These are phyloP conservation scores for Zaprionus obscuricornis DNA, from an alignment of 2,888 invertebrate species.

Conservation along the genomic window DNA sequence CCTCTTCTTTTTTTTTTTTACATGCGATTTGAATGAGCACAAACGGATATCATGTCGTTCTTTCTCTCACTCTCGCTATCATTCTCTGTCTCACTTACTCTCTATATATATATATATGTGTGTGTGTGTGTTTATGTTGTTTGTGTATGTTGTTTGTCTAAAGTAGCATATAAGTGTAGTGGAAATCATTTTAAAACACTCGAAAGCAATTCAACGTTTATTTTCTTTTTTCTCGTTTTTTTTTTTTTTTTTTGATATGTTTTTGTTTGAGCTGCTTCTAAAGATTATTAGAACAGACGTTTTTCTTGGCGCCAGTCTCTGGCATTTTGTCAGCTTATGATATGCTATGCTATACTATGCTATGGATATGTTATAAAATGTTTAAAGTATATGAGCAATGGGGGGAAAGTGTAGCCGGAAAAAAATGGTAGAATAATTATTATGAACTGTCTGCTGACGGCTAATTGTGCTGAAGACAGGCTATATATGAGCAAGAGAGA, in stretches of 20 bases:
- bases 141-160: slow-evolving; percentile 37
- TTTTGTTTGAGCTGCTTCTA: too few species aligned
- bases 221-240: too few species aligned
- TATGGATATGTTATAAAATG: too few species aligned
- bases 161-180: slow-evolving; percentile 63
- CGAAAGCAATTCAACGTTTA: slow-evolving; percentile 47
- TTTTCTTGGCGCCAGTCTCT: slow-evolving; percentile 51
- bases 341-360: too few species aligned
- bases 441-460: slow-evolving; percentile 19
- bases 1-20: too few species aligned
- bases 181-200: slow-evolving; percentile 73
- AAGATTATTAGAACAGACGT: slow-evolving; percentile 58
- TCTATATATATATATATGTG: too few species aligned
- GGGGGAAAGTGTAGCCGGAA: too few species aligned
- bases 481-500: neutral
- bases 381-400: too few species aligned
- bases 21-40: slow-evolving; percentile 75
- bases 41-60: slow-evolving; percentile 62
- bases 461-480: slow-evolving; percentile 32
- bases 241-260: too few species aligned
- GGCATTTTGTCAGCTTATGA: slow-evolving; percentile 40
- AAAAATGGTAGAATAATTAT: too few species aligned
- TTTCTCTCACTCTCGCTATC: slow-evolving; percentile 11
- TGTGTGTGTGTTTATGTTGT: slow-evolving; percentile 18
- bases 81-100: slow-evolving; percentile 19